These are phyloP conservation scores for Drosophila bifasciata DNA, from an alignment of 1,140 invertebrate genomes.

Conservation along the genomic window DNA sequence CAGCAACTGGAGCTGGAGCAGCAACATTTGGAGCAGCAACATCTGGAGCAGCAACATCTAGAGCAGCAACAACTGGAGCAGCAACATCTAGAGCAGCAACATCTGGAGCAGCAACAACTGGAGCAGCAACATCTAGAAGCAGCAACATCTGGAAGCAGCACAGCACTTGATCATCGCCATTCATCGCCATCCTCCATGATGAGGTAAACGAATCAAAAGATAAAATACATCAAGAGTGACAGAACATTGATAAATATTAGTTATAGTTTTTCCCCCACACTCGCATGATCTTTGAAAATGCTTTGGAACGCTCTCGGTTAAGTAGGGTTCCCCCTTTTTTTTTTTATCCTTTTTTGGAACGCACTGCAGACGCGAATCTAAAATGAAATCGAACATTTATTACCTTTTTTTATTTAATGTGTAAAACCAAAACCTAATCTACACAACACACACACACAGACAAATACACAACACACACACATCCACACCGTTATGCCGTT, in stretches of 20 bases:
- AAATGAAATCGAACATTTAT: not conserved
- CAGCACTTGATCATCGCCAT: conserved; percentile 11
- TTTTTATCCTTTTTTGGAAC: conserved; percentile 3
- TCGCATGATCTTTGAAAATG: conserved; percentile 76
- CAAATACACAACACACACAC: conserved; percentile 11
- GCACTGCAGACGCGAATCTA: no score
- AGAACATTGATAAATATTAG: not conserved
- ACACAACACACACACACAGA: conserved; percentile 25
- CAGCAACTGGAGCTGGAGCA: no score
- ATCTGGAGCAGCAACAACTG: not conserved
- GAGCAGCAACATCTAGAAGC: not conserved
- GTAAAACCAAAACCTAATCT: conserved; percentile 22
- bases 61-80: no score
- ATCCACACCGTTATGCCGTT: conserved; percentile 10
- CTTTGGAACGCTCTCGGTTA: conserved; percentile 34
- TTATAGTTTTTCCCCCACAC: conserved; percentile 1
- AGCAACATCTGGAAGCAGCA: not conserved
- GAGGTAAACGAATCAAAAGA: conserved; percentile 41
- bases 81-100: not conserved
- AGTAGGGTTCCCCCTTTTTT: no score
- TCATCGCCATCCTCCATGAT: conserved; percentile 4
- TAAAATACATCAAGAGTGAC: not conserved
- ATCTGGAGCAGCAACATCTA: not conserved
- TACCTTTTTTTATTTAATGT: conserved; percentile 28
- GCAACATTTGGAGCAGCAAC: not conserved